These are phyloP conservation scores for Anniella stebbinsi DNA, from an alignment of 2,797 vertebrate species.

Conservation along the genomic window DNA sequence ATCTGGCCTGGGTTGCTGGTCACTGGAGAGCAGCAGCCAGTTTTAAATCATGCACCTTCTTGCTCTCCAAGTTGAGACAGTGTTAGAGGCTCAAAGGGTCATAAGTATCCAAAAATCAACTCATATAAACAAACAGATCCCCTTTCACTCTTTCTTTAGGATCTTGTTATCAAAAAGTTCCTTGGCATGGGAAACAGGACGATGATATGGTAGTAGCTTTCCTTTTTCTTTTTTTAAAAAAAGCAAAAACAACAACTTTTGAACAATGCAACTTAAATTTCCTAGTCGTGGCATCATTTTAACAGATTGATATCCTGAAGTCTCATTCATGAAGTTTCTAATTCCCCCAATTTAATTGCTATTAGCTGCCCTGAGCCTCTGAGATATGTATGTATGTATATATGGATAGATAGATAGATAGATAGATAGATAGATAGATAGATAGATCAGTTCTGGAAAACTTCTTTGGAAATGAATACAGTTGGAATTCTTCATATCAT, in stretches of 20 bases:
- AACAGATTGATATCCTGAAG: not conserved
- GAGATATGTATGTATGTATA: too few relatives aligned
- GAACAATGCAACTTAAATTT: not conserved
- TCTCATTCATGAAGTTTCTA: not conserved
- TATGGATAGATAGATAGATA: too few relatives aligned
- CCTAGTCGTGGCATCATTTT: not conserved
- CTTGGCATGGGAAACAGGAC: too few relatives aligned
- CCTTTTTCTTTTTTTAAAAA: too few relatives aligned
- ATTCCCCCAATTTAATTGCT: too few relatives aligned
- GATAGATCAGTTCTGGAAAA: not conserved
- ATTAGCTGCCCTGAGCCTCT: not conserved
- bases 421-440: too few relatives aligned
- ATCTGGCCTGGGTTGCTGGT: not conserved
- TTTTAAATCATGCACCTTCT: not conserved
- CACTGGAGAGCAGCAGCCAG: not conserved
- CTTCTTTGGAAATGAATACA: not conserved
- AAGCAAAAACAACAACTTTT: not conserved
- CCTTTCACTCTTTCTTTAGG: not conserved
- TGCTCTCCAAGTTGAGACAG: not conserved
- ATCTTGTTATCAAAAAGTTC: not conserved
- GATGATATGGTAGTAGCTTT: not conserved
- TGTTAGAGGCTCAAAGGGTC: not conserved
- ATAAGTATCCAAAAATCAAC: not conserved
- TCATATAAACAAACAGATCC: not conserved
- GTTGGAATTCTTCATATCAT: not conserved